phyloP scores from a whole-genome alignment of 2,113 vertebrate genomes.

The Anarrhichthys ocellatus region DNA sequence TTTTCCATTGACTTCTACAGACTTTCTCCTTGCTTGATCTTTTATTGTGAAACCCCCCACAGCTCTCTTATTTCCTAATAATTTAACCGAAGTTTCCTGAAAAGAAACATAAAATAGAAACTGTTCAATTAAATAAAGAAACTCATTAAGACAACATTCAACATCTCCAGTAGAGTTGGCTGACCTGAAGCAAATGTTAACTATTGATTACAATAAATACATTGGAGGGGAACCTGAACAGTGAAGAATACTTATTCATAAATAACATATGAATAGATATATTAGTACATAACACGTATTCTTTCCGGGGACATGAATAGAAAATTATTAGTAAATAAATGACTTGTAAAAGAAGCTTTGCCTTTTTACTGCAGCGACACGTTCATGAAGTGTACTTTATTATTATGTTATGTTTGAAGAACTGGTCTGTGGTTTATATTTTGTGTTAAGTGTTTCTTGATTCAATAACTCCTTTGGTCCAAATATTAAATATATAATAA shows the following conservation, averaged over 20 bases:
- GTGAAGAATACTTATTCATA: too few relatives aligned
- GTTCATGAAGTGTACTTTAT: slow-evolving; percentile 11
- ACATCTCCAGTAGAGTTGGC: background rate
- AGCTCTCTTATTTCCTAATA: background rate
- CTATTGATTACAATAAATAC: background rate
- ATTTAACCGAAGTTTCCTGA: background rate
- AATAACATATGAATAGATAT: background rate
- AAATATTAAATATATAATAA: too few relatives aligned
- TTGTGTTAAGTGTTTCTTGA: background rate
- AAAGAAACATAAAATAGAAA: background rate
- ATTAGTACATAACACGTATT: background rate
- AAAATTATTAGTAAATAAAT: background rate
- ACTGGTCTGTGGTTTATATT: background rate
- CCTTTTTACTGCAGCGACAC: background rate
- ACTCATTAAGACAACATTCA: too few relatives aligned
- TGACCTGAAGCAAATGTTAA: background rate
- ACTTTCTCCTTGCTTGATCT: background rate
- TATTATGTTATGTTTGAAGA: background rate
- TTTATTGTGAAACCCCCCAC: slow-evolving; percentile 1
- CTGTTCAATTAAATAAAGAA: too few relatives aligned
- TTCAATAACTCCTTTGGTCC: too few relatives aligned
- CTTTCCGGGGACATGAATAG: background rate
- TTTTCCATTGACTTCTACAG: background rate
- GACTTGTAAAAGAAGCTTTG: background rate
- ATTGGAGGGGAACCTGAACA: too few relatives aligned